phyloP scores from a whole-genome alignment of 2,888 invertebrate species.

The Lithophane semibrunnea region DNA sequence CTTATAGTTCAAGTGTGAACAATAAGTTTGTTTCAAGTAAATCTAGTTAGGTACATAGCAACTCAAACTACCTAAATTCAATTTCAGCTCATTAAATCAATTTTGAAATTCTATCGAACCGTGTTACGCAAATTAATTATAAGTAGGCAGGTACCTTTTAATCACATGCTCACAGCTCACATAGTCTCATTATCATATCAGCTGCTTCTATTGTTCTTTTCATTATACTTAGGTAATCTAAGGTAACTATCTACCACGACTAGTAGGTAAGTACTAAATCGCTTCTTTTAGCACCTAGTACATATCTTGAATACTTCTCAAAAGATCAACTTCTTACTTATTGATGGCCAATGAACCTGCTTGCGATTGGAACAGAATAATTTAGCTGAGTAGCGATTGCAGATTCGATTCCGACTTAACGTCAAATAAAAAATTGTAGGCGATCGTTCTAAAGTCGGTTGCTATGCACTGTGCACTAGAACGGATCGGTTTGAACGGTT shows the following conservation, averaged over 20 bases:
- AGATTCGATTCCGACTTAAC: conserved; percentile 1
- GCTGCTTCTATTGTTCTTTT: background rate
- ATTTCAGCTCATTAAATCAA: conserved; percentile 24
- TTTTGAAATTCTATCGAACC: conserved; percentile 1
- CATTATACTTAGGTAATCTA: background rate
- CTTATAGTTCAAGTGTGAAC: background rate
- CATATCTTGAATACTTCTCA: background rate
- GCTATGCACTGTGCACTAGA: conserved; percentile 8
- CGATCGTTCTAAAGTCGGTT: background rate
- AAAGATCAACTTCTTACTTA: background rate
- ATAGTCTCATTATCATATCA: background rate
- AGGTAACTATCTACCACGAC: background rate
- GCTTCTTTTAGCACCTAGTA: background rate
- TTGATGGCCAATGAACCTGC: background rate
- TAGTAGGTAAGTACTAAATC: background rate
- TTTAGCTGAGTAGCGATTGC: background rate
- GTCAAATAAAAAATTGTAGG: background rate
- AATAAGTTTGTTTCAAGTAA: background rate
- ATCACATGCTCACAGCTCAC: background rate
- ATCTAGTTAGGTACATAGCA: background rate
- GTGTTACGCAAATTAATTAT: background rate
- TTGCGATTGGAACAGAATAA: background rate
- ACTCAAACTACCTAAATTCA: background rate
- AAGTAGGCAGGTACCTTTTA: too few relatives aligned
- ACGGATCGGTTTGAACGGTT: conserved; percentile 8